Base-by-base conservation (phyloP, 1,140 invertebrate species). In the Brachionus paranguensis region DNA sequence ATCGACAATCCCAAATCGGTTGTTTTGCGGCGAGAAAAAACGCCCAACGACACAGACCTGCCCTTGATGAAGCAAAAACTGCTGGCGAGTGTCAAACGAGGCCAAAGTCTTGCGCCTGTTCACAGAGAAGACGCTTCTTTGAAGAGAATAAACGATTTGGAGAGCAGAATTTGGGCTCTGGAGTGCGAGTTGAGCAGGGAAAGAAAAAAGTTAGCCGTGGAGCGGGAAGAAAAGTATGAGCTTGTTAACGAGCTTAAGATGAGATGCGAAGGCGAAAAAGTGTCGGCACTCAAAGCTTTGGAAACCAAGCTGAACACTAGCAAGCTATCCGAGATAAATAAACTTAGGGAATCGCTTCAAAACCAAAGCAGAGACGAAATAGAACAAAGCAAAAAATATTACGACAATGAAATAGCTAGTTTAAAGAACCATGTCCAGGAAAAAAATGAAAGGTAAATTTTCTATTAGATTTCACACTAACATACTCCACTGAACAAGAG, bases 211-310 rank as follows among this genome's bases (percentile, higher is more conserved):
- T 27, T 76, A 1, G 20, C 12, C 11, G 45, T 76, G 3, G 72
- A 76, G 29, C n/a, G 47, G 20, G 45, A 76, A 29, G 43, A 76
- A 14, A 76, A 76, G n/a, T 76, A 76, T 33, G 72, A 76, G 43
- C 47, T 76, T 27, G 47, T 53, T 33, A 76, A 33, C 29, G 72
- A 76, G 27, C 53, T 76, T 33, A 76, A 76, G 47, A 27, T 76
- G 20, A 45, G 72, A 27, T 76, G n/a, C 29, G 72, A 76, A 47
- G 33, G 47, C 14, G 72, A 76, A 29, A 76, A 76, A 76, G 24
- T 27, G 6, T 76, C 72, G 10, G 72, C 72, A 4, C 12, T 76
- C n/a, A 76, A 76, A 47, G 41, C 72, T 11, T 12, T 76, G 7
- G 72, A 76, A 24, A 12, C 45, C 0, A 76, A 50, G 33, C n/a